Base-by-base conservation (phyloP, 1,140 invertebrate genomes). In the Leptinotarsa defecta region DNA sequence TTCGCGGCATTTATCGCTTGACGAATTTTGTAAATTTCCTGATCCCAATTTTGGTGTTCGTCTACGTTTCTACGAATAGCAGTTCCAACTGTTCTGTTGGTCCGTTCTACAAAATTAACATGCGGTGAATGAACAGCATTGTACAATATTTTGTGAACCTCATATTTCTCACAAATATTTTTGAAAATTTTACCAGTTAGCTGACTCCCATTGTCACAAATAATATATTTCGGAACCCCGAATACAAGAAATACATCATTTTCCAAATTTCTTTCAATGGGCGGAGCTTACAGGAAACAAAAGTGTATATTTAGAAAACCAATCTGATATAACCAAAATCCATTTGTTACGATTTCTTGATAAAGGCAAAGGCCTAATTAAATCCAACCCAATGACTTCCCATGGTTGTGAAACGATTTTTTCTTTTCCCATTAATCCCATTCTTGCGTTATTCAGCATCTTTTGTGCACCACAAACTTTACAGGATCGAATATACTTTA, bases 11-110 rank as follows among this genome's bases (percentile, higher is more conserved):
- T n/a, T 20, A 74, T 74, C 3, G 75, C 75, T 74, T 49, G 57
- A 19, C 6, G 6, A 22, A 74, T 71, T 19, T 62, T 69, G 13
- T 49, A 11, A 52, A 76, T 34, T 48, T 63, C 15, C 5, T n/a
- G 8, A 71, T 76, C 75, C 72, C 75, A 76, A 13, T 13, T 61
- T 17, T 49, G 65, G n/a, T 76, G 72, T 48, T 74, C 65, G 17
- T 64, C n/a, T 15, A 73, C 63, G 61, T 73, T 78, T 2, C 52
- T 20, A 0, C 52, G 61, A 5, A 78, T 63, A 17, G 13, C 49
- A 48, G 62, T 17, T 27, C 4, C 13, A n/a, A 73, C 20, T n/a
- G 24, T 27, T 65, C 2, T 11, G 20, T 65, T 65, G 61, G 13
- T 11, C 22, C 63, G 3, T 43, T 63, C 57, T 11, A 20, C 24